These are phyloP conservation scores for Amphibalanus amphitrite DNA, from an alignment of 1,140 invertebrate genomes.

Conservation along the genomic window DNA sequence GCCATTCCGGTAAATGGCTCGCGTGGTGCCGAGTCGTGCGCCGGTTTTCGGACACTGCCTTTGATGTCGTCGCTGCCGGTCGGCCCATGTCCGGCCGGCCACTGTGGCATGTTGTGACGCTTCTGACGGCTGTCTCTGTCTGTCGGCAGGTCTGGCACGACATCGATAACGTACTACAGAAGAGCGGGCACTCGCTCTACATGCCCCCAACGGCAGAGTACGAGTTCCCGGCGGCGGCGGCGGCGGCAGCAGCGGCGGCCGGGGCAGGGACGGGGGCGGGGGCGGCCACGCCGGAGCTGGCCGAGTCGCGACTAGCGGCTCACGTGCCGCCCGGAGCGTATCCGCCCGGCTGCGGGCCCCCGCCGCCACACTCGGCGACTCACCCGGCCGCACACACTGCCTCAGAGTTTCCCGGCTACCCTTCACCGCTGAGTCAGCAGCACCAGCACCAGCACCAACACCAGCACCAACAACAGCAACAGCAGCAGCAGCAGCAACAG, in stretches of 20 bases:
- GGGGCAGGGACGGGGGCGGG: neutral
- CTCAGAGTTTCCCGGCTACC: too few relatives aligned
- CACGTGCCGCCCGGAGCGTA: neutral
- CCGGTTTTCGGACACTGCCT: too few relatives aligned
- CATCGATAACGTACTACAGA: conserved; percentile 11
- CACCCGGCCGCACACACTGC: conserved; percentile 1
- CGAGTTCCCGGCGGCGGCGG: neutral
- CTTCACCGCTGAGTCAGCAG: neutral
- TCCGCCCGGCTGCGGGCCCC: conserved; percentile 8
- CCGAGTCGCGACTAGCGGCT: neutral
- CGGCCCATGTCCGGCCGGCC: too few relatives aligned
- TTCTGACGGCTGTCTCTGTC: neutral
- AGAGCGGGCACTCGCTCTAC: neutral
- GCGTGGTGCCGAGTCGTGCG: too few relatives aligned
- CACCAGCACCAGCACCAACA: too few relatives aligned
- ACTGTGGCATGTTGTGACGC: too few relatives aligned
- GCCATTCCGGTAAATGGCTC: too few relatives aligned
- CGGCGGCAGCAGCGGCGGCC: neutral
- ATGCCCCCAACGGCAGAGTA: too few relatives aligned
- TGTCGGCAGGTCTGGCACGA: conserved; percentile 13
- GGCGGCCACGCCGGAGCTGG: neutral
- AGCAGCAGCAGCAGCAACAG: too few relatives aligned
- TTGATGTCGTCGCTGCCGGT: too few relatives aligned
- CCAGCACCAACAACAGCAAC: too few relatives aligned
- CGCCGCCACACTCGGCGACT: neutral